Conservation (phyloP, 2,113 vertebrate species). For the Benitochromis conjunctus region DNA sequence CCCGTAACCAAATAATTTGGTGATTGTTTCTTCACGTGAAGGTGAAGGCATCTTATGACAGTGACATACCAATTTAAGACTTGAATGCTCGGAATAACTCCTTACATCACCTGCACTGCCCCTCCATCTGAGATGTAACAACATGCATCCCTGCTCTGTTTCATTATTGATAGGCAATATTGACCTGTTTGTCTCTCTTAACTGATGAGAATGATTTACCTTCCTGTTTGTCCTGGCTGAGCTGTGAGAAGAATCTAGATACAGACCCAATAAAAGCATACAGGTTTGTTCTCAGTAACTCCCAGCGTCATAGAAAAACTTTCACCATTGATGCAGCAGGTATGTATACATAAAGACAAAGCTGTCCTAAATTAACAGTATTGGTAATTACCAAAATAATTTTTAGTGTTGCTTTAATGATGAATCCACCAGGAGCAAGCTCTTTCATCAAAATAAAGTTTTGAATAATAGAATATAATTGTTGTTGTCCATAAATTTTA, state of each 20-base stretch:
- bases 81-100: neutral
- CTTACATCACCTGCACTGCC: neutral
- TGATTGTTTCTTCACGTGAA: neutral
- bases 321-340: neutral
- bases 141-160: slow-evolving; percentile 36
- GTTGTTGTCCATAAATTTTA: neutral
- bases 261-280: neutral
- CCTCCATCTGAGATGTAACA: slow-evolving; percentile 4
- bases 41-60: neutral
- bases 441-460: neutral
- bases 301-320: neutral
- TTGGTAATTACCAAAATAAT: neutral
- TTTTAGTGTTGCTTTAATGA: neutral
- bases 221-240: slow-evolving; percentile 45
- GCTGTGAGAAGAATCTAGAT: slow-evolving; percentile 38
- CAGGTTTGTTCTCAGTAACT: neutral
- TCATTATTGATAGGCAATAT: slow-evolving; percentile 64
- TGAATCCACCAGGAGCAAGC: neutral
- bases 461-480: neutral
- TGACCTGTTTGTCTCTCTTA: slow-evolving; percentile 62
- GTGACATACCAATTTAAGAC: neutral
- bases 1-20: neutral
- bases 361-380: neutral
- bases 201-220: slow-evolving; percentile 50
- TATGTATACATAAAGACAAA: neutral